Percentiles rank a stretch among this genome's conserved stretches.
These are phyloP conservation scores for Apus apus DNA, from an alignment of 2,113 vertebrate species.

Conservation along the genomic window DNA sequence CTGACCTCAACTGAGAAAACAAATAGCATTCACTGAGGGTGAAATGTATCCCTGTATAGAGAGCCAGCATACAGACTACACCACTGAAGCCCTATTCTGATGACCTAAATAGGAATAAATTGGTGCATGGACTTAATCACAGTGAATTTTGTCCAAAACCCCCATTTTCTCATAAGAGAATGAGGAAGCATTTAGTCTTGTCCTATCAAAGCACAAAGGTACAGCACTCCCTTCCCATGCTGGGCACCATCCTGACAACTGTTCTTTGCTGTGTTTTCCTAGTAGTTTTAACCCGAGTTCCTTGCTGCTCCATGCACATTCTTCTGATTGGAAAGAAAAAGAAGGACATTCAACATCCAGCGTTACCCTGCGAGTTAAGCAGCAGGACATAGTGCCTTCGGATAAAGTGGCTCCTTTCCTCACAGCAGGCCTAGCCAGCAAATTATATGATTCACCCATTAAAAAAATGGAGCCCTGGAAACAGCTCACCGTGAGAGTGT, in stretches of 20 bases:
- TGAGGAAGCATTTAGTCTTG: background rate
- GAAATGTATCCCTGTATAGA: conserved; percentile 43
- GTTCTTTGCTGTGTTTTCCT: background rate
- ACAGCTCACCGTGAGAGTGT: background rate
- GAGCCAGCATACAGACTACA: conserved; percentile 7
- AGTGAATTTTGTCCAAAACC: background rate
- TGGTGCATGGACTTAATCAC: background rate
- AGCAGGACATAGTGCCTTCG: rapidly evolving
- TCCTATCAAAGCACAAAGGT: background rate
- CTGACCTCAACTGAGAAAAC: conserved; percentile 57
- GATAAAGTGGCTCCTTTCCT: background rate
- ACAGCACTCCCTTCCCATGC: background rate
- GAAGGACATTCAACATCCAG: background rate
- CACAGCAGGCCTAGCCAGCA: background rate
- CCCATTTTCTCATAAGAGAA: background rate
- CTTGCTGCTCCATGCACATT: rapidly evolving
- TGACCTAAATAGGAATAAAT: conserved; percentile 66
- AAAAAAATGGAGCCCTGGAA: rapidly evolving
- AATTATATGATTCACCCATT: rapidly evolving
- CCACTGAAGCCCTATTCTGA: conserved; percentile 29
- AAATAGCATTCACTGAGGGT: conserved; percentile 60
- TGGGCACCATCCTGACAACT: background rate
- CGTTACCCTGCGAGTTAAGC: background rate
- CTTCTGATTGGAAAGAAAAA: background rate
- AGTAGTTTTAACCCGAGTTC: background rate